Evolutionary conservation across 2,113 vertebrate genomes (phyloP), one percentile per base, ranked within the genome.

Genomic region (Phrynocephalus versicolor): DNA sequence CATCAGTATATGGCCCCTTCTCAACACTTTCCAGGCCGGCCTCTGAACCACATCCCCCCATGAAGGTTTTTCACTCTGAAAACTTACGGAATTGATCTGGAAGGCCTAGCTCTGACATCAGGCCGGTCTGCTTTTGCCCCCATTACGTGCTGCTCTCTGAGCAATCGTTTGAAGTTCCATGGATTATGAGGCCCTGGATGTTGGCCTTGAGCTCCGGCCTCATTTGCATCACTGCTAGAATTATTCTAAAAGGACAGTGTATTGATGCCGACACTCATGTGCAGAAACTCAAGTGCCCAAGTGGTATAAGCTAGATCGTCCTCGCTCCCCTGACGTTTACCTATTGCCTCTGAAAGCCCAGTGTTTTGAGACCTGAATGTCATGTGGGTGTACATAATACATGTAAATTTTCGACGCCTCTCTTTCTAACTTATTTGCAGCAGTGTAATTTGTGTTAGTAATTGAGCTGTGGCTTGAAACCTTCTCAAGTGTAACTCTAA

Each of bases 401-500:
- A 55, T 57, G 79, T 23, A 3, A 16, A 81, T 85, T 87, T 83
- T 18, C 37, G 51, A 55, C 25, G 86, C 18, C 60, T 51, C 0
- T 19, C 72, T 88, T 92, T 85, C 45, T 74, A 86, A 33, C 67
- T 64, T 73, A 79, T 51, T 85, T 83, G 80, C 55, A 76, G 6
- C 7, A 81, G 35, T 0, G 87, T 84, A 91, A 81, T 86, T 79
- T 88, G 18, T 67, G 64, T 9, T 85, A 89, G 83, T 19, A 86
- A 62, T 69, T 84, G 85, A 39, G 69, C 70, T 80, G 27, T 81
- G 71, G 80, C 25, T 65, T 19, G 9, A 1, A 86, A 87, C 74
- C 62, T 88, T 57, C n/a, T 60, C 90, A 75, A 88, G 90, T 89
- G 16, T 81, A 72, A 79, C 62, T 78, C 33, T 88, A 74, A 91